Percentiles rank a stretch among this genome's conserved stretches.
Evolutionary conservation across 2,113 vertebrate species (phyloP).

Genomic region (Phainopepla nitens): DNA sequence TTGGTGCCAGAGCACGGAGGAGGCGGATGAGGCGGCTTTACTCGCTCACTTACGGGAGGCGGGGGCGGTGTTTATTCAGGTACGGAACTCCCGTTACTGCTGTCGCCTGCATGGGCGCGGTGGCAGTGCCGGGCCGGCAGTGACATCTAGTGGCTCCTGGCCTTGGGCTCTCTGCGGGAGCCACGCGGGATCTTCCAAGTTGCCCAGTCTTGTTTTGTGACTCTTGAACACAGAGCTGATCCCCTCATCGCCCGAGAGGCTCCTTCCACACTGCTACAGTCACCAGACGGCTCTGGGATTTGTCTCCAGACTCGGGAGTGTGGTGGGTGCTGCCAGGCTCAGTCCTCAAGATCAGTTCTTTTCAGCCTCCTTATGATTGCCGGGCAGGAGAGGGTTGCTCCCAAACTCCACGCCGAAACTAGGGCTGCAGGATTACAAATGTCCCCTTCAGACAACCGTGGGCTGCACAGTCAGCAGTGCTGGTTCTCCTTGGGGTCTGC

Average conservation of each 20-base stretch:
- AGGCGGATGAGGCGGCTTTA: neutral
- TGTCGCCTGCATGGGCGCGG: neutral
- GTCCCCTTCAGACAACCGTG: neutral
- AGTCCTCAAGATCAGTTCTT: neutral
- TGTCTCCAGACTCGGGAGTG: neutral
- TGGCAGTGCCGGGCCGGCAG: conserved; percentile 11
- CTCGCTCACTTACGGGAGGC: neutral
- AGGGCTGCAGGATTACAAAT: too few species aligned
- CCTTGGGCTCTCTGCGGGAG: neutral
- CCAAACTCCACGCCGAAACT: fast-evolving
- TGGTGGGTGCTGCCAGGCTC: neutral
- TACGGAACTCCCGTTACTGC: neutral
- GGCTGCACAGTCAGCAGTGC: neutral
- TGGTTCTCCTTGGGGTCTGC: neutral
- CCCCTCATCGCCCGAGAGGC: fast-evolving
- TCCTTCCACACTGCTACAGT: fast-evolving
- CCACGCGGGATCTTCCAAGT: fast-evolving
- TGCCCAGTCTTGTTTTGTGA: neutral
- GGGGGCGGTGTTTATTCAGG: neutral
- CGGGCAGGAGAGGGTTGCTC: neutral
- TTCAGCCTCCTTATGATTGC: neutral
- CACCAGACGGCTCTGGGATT: neutral
- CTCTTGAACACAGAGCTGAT: fast-evolving
- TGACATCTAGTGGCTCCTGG: conserved; percentile 65
- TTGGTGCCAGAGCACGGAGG: neutral